These are phyloP conservation scores for Pseudocheirus occidentalis DNA, from an alignment of 2,797 vertebrate genomes.

Conservation along the genomic window DNA sequence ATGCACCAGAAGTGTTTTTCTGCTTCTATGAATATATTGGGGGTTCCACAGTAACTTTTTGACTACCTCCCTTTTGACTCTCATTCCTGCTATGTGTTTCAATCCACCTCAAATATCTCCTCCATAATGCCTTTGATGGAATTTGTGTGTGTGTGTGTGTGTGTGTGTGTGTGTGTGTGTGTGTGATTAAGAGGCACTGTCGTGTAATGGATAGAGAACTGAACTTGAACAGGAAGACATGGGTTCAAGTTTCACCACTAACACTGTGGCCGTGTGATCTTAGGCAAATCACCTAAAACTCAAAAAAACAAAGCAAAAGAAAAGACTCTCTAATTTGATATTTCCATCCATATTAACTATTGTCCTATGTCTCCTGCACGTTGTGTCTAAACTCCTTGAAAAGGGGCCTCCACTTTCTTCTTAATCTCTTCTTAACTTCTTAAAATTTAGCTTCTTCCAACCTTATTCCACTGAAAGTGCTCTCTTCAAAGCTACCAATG, in stretches of 20 bases:
- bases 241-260: background rate
- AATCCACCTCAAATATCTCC: background rate
- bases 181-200: background rate
- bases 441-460: background rate
- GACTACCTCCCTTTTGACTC: background rate
- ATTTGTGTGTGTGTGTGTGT: background rate
- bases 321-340: background rate
- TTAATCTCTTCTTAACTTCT: background rate
- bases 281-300: background rate
- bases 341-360: background rate
- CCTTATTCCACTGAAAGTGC: background rate
- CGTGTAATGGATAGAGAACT: background rate
- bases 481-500: background rate
- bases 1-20: background rate
- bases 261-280: background rate
- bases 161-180: background rate
- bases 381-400: background rate
- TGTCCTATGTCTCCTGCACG: background rate
- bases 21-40: background rate
- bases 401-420: background rate
- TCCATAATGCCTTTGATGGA: background rate
- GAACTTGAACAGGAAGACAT: background rate
- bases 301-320: background rate
- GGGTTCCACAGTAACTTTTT: background rate
- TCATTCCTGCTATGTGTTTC: background rate